Evolutionary conservation across 2,113 vertebrate genomes (phyloP).

Genomic region (Hyperopisus bebe): DNA sequence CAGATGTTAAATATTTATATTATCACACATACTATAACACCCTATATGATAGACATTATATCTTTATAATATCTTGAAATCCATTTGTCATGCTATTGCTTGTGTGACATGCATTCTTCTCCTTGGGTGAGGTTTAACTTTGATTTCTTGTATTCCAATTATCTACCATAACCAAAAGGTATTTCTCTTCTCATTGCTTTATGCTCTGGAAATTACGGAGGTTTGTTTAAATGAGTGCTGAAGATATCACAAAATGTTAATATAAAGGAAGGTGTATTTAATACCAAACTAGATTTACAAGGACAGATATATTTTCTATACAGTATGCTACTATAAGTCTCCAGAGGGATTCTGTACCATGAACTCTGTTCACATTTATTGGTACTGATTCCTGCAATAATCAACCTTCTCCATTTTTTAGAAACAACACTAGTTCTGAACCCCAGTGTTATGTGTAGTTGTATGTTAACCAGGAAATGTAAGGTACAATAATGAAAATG

Average conservation of each 20-base stretch:
- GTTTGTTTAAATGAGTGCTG: conserved; percentile 6
- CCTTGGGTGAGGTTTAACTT: conserved; percentile 37
- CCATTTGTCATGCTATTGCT: neutral
- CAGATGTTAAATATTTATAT: neutral
- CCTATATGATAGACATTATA: neutral
- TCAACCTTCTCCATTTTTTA: neutral
- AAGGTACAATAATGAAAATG: neutral
- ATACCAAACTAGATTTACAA: neutral
- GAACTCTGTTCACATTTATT: neutral
- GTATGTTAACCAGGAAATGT: neutral
- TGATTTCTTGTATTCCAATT: conserved; percentile 39
- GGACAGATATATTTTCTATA: neutral
- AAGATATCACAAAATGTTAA: neutral
- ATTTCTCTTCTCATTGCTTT: neutral
- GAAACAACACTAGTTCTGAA: neutral
- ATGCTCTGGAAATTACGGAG: neutral
- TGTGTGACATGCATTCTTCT: conserved; percentile 12
- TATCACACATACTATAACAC: neutral
- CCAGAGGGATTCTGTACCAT: neutral
- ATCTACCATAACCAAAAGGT: neutral
- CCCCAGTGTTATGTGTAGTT: neutral
- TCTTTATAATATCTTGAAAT: neutral
- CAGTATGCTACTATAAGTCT: neutral
- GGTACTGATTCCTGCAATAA: neutral
- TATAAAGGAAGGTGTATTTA: neutral